Percentiles rank a stretch among this genome's conserved stretches.
These are phyloP conservation scores for Balaenoptera acutorostrata DNA, from an alignment of 2,113 vertebrate genomes.

Conservation along the genomic window DNA sequence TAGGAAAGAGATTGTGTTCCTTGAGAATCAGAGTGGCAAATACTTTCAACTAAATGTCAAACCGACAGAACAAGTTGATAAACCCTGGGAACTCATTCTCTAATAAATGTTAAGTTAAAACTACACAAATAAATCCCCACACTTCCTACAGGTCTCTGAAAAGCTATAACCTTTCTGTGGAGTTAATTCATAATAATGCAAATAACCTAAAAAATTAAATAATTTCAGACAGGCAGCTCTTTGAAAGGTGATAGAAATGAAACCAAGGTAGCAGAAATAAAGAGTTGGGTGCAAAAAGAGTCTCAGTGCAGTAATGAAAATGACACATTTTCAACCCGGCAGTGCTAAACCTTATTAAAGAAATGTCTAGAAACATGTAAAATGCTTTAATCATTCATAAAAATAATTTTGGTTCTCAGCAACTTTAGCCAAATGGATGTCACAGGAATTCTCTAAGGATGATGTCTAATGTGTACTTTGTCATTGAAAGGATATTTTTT, in stretches of 20 bases:
- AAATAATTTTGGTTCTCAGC: conserved; percentile 53
- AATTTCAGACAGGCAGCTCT: neutral
- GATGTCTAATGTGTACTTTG: neutral
- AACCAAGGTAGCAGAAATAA: conserved; percentile 18
- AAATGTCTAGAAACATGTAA: conserved; percentile 50
- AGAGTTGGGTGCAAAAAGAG: neutral
- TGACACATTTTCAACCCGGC: conserved; percentile 32
- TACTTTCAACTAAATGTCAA: conserved; percentile 23
- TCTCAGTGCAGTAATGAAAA: conserved; percentile 32
- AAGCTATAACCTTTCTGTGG: neutral
- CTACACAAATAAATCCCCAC: neutral
- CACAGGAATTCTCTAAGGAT: conserved; percentile 12
- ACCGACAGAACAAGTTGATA: conserved; percentile 1
- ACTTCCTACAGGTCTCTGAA: neutral
- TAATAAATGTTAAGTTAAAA: neutral
- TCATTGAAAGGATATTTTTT: neutral
- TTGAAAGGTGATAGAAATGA: conserved; percentile 33
- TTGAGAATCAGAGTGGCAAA: neutral
- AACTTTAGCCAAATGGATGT: conserved; percentile 38
- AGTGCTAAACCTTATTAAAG: conserved; percentile 20
- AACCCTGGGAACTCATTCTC: neutral
- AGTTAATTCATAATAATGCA: conserved; percentile 27
- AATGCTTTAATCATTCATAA: conserved; percentile 39
- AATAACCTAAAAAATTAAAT: conserved; percentile 1
- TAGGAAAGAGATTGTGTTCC: neutral